phyloP scores from a whole-genome alignment of 2,888 invertebrate genomes.

The Dione juno region DNA sequence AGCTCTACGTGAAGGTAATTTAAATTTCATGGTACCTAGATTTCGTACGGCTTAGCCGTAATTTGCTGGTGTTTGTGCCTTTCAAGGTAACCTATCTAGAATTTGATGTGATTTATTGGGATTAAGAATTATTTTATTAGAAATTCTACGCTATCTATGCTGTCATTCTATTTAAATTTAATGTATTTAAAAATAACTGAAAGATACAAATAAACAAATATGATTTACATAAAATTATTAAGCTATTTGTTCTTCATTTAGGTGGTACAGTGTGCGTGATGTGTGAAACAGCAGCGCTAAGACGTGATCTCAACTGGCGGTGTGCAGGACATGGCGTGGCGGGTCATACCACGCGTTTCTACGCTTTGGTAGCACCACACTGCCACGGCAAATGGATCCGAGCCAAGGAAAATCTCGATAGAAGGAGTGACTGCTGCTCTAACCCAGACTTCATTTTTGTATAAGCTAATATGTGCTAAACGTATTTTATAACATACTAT shows the following conservation, averaged over 20 bases:
- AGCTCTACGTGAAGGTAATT: constrained; percentile 88
- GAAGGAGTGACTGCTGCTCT: constrained; percentile 65
- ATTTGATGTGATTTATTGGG: neutral
- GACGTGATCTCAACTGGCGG: constrained; percentile 88
- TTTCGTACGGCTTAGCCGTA: neutral
- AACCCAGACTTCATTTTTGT: constrained; percentile 80
- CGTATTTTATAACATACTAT: neutral
- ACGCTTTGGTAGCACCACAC: constrained; percentile 92
- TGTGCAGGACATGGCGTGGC: constrained; percentile 94
- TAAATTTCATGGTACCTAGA: constrained; percentile 31
- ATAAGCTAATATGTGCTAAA: constrained; percentile 50
- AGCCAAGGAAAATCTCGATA: constrained; percentile 64
- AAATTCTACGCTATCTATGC: too few relatives aligned
- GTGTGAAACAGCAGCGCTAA: constrained; percentile 92
- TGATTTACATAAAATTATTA: too few relatives aligned
- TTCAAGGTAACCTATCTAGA: neutral
- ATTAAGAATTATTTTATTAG: neutral
- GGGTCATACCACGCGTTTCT: constrained; percentile 90
- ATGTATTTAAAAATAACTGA: too few relatives aligned
- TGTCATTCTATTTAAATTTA: too few relatives aligned
- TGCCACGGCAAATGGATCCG: constrained; percentile 95
- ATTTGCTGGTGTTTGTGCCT: neutral
- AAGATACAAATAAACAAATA: too few relatives aligned
- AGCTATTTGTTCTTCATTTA: constrained; percentile 56
- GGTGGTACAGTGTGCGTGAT: constrained; percentile 91